Percentiles rank a stretch among this genome's conserved stretches.
phyloP scores from a whole-genome alignment of 1,140 invertebrate species.

The Leguminivora glycinivorella region DNA sequence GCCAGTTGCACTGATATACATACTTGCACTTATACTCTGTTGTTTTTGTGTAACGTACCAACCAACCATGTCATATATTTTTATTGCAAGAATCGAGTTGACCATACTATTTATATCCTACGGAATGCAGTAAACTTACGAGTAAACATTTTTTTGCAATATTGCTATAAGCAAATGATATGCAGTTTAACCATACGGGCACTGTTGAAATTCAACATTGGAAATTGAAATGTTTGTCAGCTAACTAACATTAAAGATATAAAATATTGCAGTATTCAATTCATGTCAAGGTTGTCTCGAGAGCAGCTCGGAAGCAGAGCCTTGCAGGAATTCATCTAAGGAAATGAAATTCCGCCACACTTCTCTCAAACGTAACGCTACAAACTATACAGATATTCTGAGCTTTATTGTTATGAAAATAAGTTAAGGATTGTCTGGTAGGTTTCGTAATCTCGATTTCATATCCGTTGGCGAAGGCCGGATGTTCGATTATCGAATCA shows the following conservation, averaged over 20 bases:
- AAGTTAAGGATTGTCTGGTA: background rate
- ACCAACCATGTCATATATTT: too few species aligned
- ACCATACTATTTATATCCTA: too few species aligned
- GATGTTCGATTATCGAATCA: constrained; percentile 20
- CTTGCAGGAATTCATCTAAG: constrained; percentile 9
- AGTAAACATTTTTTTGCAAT: too few species aligned
- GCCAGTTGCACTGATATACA: too few species aligned
- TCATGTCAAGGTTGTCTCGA: background rate
- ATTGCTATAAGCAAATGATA: too few species aligned
- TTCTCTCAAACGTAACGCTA: constrained; percentile 1
- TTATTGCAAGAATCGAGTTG: too few species aligned
- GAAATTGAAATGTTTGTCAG: too few species aligned
- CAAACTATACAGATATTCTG: background rate
- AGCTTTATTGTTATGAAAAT: background rate
- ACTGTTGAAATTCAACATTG: background rate
- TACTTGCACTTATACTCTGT: too few species aligned
- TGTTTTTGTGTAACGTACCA: too few species aligned
- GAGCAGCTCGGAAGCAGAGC: background rate
- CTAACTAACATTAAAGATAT: background rate
- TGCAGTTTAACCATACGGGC: background rate
- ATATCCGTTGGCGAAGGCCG: constrained; percentile 37
- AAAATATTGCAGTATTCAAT: background rate
- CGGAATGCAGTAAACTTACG: too few species aligned
- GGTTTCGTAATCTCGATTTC: constrained; percentile 33
- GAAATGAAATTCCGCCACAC: constrained; percentile 2